Evolutionary conservation across 1,140 invertebrate genomes (phyloP), one percentile per base, ranked within the genome.

Genomic region (Harpegnathos saltator): DNA sequence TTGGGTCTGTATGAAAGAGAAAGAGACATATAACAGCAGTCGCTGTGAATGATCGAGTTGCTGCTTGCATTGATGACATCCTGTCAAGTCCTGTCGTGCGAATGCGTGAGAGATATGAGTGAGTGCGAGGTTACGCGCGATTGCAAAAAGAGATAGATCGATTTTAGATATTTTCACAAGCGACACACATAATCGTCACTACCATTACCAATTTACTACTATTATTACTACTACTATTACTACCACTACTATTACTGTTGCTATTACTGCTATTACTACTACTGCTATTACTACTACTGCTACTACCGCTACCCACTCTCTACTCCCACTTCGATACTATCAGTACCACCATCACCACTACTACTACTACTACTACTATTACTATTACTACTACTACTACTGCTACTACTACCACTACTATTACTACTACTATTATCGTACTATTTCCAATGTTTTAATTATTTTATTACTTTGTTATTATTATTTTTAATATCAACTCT

Each of bases 81-180:
- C 26, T 24, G 38, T 77, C 33, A 14, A 77, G 63, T 68, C 54
- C 44, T 61, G 26, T 59, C 52, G 29, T 52, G 56, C 15, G 38
- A 54, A 52, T 56, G 50, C 71, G 44, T 15, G 74, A 38, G 24
- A 80, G 22, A 26, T 63, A 33, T 52, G 59, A 80, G 24, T 69
- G 63, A 84, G 12, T 65, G 22, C n/a, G 38, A 50, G 48, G 38
- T 9, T 44, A 14, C 22, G 19, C 52, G 29, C 24, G 73, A 58
- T 50, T 75, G 58, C 52, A 50, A 69, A 82, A 86, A 61, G 62
- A 71, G 33, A 62, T 15, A 87, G 54, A 82, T 89, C 72, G 69
- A 83, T 80, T 44, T 69, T 86, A 85, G 80, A 83, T 89, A 87
- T 87, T 89, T 89, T 89, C 73, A 87, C 77, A 82, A 85, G 65